Evolutionary conservation across 1,140 invertebrate species (phyloP), one percentile per base, ranked within the genome.

Genomic region (Solen grandis): DNA sequence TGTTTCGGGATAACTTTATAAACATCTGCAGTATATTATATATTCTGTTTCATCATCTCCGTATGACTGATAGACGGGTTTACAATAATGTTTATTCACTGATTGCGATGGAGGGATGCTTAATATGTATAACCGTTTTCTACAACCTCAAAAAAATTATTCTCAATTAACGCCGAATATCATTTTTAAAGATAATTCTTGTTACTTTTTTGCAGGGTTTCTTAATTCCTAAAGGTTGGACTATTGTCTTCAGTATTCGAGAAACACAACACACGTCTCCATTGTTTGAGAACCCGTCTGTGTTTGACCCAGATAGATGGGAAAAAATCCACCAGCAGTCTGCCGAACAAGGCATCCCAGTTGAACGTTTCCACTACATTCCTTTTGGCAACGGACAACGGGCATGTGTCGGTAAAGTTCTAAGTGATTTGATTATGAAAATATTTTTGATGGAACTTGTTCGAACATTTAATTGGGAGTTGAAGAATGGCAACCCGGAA

Each of bases 231-330:
- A 66, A 65, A 59, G 79, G 54, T 36, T 81, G 79, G 79, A 66
- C 70, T 19, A 52, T 81, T 5, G 68, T 81, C 14, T 74, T 65
- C 35, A 81, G 79, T 27, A 74, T 81, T n/a, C 60, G 79, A 33
- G 79, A 81, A 29, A 81, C 79, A 16, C 79, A 81, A 5, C 46
- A 68, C 31, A 38, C 46, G 2, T 68, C 79, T 0, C 70, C 62
- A 5, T 0, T 81, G 35, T 81, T 68, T 60, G 52, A 52, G 13
- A 5, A 74, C 22, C 5, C 69, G 10, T 46, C 63, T 5, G 16
- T 31, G n/a, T 81, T 81, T 38, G 27, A 68, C 4, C 89, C 89
- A 1, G 84, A 86, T 41, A 65, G 89, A 19, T 90, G 89, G 89
- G 16, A 25, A 57, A 22, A 8, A 10, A 46, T 46, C 41, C 8